Evolutionary conservation across 2,888 invertebrate genomes (phyloP).

Genomic region (Anagyrus pseudococci): DNA sequence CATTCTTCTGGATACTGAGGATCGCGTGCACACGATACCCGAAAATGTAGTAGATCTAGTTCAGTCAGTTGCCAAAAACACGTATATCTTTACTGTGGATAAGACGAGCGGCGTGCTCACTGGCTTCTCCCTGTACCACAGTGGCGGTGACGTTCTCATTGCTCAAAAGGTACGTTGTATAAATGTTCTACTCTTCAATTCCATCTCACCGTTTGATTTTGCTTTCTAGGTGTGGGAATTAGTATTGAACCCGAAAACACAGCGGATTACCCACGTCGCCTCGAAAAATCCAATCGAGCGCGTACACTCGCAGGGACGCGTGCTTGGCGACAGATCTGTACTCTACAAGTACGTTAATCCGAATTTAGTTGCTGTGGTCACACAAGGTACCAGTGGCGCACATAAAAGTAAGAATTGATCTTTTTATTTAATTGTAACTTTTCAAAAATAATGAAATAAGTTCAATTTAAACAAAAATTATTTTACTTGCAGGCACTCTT

Average conservation of each 20-base stretch:
- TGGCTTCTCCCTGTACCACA: constrained; percentile 68
- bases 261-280: constrained; percentile 70
- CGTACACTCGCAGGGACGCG: constrained; percentile 94
- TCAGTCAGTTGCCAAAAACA: constrained; percentile 64
- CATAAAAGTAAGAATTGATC: constrained; percentile 72
- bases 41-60: constrained; percentile 63
- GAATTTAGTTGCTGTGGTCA: constrained; percentile 88
- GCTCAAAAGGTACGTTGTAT: constrained; percentile 64
- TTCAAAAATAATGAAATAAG: constrained; percentile 4
- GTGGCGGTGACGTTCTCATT: constrained; percentile 65
- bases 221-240: constrained; percentile 73
- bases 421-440: not conserved
- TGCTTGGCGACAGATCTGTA: constrained; percentile 93
- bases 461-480: not conserved
- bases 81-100: constrained; percentile 73
- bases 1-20: constrained; percentile 73
- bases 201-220: too few species aligned
- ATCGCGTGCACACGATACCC: constrained; percentile 76
- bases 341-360: constrained; percentile 99
- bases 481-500: constrained; percentile 70
- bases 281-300: constrained; percentile 74
- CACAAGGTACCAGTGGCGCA: constrained; percentile 76
- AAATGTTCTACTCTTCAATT: too few species aligned
- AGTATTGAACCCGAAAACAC: constrained; percentile 67
- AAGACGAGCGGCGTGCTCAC: constrained; percentile 66